A percentile compares a stretch with the other conserved stretches of the same genome.
Evolutionary conservation across 2,113 vertebrate genomes (phyloP).

Genomic region (Paradoxurus hermaphroditus): DNA sequence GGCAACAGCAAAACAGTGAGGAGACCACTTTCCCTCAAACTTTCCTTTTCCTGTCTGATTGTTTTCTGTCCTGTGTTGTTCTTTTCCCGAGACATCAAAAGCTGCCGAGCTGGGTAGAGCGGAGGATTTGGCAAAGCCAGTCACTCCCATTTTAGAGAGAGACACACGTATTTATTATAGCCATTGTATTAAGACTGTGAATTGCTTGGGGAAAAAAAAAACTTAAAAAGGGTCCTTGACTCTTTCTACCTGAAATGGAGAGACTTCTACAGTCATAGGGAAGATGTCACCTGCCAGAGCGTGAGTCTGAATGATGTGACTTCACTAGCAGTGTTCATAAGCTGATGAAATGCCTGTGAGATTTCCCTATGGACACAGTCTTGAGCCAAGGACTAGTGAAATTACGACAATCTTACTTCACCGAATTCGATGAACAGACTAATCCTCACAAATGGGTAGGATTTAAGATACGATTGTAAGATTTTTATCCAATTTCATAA

Average conservation of each 20-base stretch:
- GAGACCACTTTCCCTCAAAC: background rate
- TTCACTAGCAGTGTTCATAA: slow-evolving; percentile 49
- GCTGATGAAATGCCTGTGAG: slow-evolving; percentile 63
- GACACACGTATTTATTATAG: background rate
- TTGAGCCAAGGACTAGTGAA: slow-evolving; percentile 45
- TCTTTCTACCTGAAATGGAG: background rate
- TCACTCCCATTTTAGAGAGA: background rate
- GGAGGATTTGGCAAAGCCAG: background rate
- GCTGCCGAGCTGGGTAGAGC: background rate
- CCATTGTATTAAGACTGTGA: background rate
- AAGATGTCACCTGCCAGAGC: background rate
- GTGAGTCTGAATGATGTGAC: background rate
- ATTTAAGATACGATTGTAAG: slow-evolving; percentile 74
- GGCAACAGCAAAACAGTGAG: background rate
- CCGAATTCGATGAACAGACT: slow-evolving; percentile 65
- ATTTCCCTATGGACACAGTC: slow-evolving; percentile 72
- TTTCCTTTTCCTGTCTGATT: background rate
- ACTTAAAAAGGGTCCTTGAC: background rate
- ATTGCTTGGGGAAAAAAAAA: background rate
- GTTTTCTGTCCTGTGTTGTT: background rate
- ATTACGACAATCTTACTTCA: slow-evolving; percentile 58
- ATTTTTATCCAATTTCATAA: slow-evolving; percentile 76
- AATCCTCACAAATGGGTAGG: slow-evolving; percentile 78
- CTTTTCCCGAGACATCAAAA: background rate
- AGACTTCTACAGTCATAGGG: background rate